These are phyloP conservation scores for Anguilla japonica DNA, from an alignment of 2,113 vertebrate genomes.

Conservation along the genomic window DNA sequence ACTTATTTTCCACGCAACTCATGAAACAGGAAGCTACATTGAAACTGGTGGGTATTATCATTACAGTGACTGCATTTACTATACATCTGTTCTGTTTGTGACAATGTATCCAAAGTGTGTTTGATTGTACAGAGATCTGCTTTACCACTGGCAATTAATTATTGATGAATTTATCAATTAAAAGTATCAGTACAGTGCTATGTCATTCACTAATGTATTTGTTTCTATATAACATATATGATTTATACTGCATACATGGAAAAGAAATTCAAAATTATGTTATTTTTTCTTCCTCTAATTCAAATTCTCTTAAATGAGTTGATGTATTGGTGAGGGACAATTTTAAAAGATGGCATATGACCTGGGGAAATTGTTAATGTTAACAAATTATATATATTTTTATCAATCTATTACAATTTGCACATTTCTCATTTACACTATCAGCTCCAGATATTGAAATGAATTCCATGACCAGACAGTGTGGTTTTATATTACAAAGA, in stretches of 20 bases:
- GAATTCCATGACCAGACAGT: not conserved
- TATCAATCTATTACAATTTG: conserved; percentile 26
- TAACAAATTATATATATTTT: conserved; percentile 18
- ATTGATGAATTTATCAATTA: not conserved
- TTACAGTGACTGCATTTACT: too few relatives aligned
- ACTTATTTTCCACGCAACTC: too few relatives aligned
- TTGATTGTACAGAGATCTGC: too few relatives aligned
- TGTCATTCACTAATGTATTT: not conserved
- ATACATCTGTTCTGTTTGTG: too few relatives aligned
- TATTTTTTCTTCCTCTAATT: not conserved
- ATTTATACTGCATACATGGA: too few relatives aligned
- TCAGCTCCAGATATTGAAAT: conserved; percentile 11
- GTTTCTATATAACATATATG: too few relatives aligned
- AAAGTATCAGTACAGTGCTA: not conserved
- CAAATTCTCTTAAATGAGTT: not conserved
- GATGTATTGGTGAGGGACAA: not conserved
- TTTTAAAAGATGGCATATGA: not conserved
- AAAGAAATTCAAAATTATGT: not conserved
- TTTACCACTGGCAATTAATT: not conserved
- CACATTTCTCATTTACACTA: not conserved
- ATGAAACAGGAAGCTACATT: too few relatives aligned
- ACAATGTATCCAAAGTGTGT: not conserved
- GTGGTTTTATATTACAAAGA: conserved; percentile 15
- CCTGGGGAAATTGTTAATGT: conserved; percentile 1
- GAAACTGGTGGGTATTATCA: too few relatives aligned